phyloP scores from a whole-genome alignment of 2,797 vertebrate genomes.

The Pipistrellus nathusii region DNA sequence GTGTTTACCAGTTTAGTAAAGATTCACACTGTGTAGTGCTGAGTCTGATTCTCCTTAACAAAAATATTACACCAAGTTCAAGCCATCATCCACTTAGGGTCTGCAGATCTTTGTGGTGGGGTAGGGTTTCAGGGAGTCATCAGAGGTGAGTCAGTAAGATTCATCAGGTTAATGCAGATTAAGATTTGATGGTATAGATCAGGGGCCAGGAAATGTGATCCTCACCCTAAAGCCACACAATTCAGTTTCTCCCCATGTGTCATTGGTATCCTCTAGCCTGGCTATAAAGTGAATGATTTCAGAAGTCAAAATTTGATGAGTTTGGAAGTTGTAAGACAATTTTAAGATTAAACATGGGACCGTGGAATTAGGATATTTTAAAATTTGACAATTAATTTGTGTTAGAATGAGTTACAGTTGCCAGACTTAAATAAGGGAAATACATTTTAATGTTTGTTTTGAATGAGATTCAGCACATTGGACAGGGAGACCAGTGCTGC shows the following conservation, averaged over 20 bases:
- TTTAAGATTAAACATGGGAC: background rate
- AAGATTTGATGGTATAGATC: background rate
- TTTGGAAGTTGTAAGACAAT: background rate
- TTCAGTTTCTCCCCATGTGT: background rate
- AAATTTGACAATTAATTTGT: constrained; percentile 14
- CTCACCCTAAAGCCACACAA: background rate
- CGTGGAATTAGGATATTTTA: background rate
- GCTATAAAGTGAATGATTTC: background rate
- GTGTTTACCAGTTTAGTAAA: background rate
- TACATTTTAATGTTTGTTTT: constrained; percentile 16
- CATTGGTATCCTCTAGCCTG: background rate
- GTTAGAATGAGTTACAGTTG: background rate
- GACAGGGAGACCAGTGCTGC: constrained; percentile 27
- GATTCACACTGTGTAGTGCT: background rate
- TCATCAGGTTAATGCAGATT: background rate
- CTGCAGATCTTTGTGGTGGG: background rate
- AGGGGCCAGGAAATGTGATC: background rate
- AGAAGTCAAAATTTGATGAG: background rate
- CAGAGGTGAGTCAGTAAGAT: background rate
- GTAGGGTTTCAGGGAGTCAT: background rate
- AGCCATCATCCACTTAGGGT: background rate
- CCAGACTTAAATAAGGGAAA: background rate
- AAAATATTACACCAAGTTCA: background rate
- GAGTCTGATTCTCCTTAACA: background rate
- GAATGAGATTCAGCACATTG: constrained; percentile 54